A percentile compares a stretch with the other conserved stretches of the same genome.
Conservation (phyloP, 2,113 vertebrate species). For the Ictalurus punctatus region DNA sequence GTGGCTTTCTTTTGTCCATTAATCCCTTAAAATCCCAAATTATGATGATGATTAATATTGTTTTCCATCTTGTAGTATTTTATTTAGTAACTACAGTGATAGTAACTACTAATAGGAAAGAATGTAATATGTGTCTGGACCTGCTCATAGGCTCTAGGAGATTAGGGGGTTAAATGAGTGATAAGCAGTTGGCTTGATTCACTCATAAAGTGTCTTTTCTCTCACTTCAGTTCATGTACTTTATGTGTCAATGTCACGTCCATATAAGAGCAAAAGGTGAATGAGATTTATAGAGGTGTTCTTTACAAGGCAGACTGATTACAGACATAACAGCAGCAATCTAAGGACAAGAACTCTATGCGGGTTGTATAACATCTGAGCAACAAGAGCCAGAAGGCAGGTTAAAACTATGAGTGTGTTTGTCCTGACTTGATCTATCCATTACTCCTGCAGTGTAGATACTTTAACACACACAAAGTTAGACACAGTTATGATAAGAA, state of each 20-base stretch:
- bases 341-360: neutral
- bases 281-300: neutral
- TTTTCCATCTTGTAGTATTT: neutral
- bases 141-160: neutral
- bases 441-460: neutral
- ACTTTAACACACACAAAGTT: neutral
- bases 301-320: neutral
- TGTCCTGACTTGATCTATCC: conserved; percentile 10
- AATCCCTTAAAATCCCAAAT: neutral
- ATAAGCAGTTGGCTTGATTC: neutral
- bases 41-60: neutral
- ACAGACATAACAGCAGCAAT: neutral
- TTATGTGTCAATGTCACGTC: neutral
- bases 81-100: neutral
- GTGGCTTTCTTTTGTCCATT: neutral
- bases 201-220: neutral
- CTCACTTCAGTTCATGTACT: neutral
- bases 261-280: neutral
- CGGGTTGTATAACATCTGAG: conserved; percentile 22
- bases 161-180: neutral
- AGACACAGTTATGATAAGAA: neutral
- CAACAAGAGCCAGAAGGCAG: conserved; percentile 26
- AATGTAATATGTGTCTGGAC: neutral
- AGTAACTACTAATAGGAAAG: neutral
- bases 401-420: neutral